Evolutionary conservation across 2,113 vertebrate species (phyloP).

Genomic region (Etheostoma cragini): DNA sequence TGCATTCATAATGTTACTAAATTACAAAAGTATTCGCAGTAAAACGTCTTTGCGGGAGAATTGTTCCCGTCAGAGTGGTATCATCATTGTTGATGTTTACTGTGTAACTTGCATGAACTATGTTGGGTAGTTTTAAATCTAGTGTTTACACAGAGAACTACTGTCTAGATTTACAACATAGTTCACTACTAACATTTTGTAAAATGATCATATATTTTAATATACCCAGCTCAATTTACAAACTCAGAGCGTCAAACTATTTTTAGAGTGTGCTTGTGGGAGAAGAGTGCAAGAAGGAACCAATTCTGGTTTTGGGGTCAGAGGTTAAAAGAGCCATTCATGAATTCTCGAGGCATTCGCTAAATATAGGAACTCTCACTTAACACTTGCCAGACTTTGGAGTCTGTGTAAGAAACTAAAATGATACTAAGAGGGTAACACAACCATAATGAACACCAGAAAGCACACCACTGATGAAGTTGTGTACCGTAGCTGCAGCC

Average conservation of each 20-base stretch:
- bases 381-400: constrained; percentile 15
- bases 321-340: constrained; percentile 39
- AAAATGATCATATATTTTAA: neutral
- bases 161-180: no score
- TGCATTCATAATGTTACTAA: neutral
- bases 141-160: neutral
- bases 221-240: constrained; percentile 21
- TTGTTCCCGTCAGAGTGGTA: neutral
- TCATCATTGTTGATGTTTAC: neutral
- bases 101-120: neutral
- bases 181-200: neutral
- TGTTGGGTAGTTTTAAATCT: neutral
- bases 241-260: constrained; percentile 13
- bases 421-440: constrained; percentile 17
- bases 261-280: constrained; percentile 37
- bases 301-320: constrained; percentile 50
- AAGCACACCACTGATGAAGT: constrained; percentile 57
- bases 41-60: neutral
- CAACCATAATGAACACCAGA: constrained; percentile 25
- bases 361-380: constrained; percentile 25
- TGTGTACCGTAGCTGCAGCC: constrained; percentile 25
- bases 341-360: constrained; percentile 14
- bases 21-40: neutral
- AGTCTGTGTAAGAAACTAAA: constrained; percentile 23
- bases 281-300: constrained; percentile 51